Conservation (phyloP, 2,113 vertebrate species). For the Pollimyrus isidori region DNA sequence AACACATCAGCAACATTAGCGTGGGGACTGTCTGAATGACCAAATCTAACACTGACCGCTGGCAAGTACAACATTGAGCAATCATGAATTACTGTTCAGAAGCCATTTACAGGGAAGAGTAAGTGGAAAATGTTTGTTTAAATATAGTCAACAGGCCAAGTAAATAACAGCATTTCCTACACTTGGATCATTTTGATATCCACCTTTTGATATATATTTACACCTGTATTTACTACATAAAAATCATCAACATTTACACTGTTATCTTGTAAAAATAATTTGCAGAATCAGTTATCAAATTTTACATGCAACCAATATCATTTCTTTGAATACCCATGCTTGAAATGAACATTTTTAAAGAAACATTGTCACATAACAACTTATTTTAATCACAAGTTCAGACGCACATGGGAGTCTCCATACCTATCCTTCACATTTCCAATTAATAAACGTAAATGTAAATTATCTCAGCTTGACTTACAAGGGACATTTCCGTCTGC, state of each 20-base stretch:
- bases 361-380: background rate
- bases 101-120: background rate
- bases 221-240: background rate
- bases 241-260: background rate
- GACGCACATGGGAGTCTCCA: background rate
- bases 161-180: background rate
- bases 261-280: background rate
- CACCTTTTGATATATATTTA: background rate
- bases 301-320: background rate
- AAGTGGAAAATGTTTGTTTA: background rate
- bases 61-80: background rate
- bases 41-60: background rate
- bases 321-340: background rate
- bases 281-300: background rate
- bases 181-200: background rate
- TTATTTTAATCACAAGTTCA: background rate
- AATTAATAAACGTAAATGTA: background rate
- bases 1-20: background rate
- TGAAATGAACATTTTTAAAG: background rate
- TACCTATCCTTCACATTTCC: background rate
- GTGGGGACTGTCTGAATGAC: background rate
- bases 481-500: background rate
- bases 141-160: background rate
- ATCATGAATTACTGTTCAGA: background rate
- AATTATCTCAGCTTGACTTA: background rate